Evolutionary conservation across 1,140 invertebrate genomes (phyloP).

Genomic region (Drosophila saltans): DNA sequence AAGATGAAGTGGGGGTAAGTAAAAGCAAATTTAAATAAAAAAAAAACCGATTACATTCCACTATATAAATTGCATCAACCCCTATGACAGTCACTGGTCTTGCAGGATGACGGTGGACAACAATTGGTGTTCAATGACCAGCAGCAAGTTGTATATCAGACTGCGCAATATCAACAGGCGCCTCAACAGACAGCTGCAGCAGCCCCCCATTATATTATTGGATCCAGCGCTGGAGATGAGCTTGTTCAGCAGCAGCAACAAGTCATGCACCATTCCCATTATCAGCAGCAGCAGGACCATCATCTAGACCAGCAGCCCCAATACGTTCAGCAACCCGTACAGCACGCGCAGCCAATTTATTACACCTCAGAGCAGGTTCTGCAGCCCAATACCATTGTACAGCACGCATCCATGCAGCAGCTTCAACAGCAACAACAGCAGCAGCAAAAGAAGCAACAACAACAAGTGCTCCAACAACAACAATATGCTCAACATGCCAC

Average conservation of each 20-base stretch:
- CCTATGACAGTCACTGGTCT: slow-evolving; percentile 52
- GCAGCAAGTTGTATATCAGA: slow-evolving; percentile 79
- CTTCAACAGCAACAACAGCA: slow-evolving; percentile 80
- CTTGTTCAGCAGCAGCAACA: slow-evolving; percentile 70
- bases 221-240: slow-evolving; percentile 48
- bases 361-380: slow-evolving; percentile 75
- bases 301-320: slow-evolving; percentile 65
- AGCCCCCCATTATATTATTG: slow-evolving; percentile 73
- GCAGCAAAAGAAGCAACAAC: slow-evolving; percentile 79
- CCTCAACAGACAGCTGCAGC: slow-evolving; percentile 57
- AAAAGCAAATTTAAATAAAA: neutral
- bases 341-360: slow-evolving; percentile 71
- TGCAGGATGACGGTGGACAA: slow-evolving; percentile 66
- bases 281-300: slow-evolving; percentile 59
- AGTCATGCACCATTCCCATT: slow-evolving; percentile 57
- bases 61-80: too few species aligned
- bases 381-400: slow-evolving; percentile 65
- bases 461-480: slow-evolving; percentile 57
- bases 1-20: slow-evolving; percentile 78
- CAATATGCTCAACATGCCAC: slow-evolving; percentile 49
- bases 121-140: slow-evolving; percentile 76
- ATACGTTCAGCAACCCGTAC: slow-evolving; percentile 67
- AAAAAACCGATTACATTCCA: neutral
- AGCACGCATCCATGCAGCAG: slow-evolving; percentile 76
- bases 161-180: slow-evolving; percentile 61